Conservation (phyloP, 2,113 vertebrate species). For the Pimephales promelas region DNA sequence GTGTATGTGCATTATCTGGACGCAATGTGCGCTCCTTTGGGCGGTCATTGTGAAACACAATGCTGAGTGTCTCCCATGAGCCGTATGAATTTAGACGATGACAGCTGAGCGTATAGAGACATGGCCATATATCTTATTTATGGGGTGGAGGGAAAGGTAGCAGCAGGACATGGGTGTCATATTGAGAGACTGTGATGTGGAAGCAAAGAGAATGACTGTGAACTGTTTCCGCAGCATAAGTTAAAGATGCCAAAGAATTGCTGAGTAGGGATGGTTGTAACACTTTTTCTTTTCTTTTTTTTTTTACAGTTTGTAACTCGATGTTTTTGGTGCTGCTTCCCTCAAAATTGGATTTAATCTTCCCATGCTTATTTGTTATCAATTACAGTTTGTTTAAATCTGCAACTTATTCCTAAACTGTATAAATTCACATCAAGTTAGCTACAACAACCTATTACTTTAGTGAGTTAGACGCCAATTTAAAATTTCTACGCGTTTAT, state of each 20-base stretch:
- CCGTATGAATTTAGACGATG: conserved; percentile 60
- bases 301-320: not conserved
- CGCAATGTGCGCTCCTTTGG: conserved; percentile 80
- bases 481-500: too few relatives aligned
- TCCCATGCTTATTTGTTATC: too few relatives aligned
- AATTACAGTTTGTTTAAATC: too few relatives aligned
- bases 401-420: too few relatives aligned
- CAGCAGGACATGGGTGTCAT: conserved; percentile 63
- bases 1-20: conserved; percentile 82
- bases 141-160: conserved; percentile 2
- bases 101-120: conserved; percentile 73
- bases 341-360: not conserved
- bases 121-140: conserved; percentile 54
- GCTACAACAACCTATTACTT: too few relatives aligned
- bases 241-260: not conserved
- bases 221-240: not conserved
- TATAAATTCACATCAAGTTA: too few relatives aligned
- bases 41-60: conserved; percentile 82
- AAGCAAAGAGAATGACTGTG: conserved; percentile 17
- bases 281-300: too few relatives aligned
- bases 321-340: not conserved
- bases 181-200: conserved; percentile 36
- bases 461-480: too few relatives aligned
- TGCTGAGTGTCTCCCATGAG: conserved; percentile 84
- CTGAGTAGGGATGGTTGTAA: not conserved